Percentiles rank a stretch among this genome's conserved stretches.
These are phyloP conservation scores for Lontra canadensis DNA, from an alignment of 2,113 vertebrate genomes.

Conservation along the genomic window DNA sequence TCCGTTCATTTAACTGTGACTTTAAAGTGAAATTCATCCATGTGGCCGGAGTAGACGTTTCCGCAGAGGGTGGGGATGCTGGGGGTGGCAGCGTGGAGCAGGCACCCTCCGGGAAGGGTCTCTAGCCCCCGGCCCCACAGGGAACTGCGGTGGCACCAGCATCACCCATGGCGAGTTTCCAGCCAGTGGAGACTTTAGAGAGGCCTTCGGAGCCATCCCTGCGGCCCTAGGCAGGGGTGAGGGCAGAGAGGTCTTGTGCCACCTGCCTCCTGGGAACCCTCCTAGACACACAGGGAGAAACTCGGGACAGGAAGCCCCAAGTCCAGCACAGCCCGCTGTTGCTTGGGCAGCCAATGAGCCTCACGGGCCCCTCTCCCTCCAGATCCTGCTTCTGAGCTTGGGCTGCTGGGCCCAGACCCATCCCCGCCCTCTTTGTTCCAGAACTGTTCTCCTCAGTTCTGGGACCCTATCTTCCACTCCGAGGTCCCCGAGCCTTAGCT, in stretches of 20 bases:
- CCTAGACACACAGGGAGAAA: background rate
- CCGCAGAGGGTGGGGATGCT: background rate
- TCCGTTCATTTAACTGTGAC: background rate
- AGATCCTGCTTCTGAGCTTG: background rate
- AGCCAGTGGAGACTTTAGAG: background rate
- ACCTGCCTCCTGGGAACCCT: background rate
- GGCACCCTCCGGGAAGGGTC: too few species aligned
- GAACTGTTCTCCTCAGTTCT: background rate
- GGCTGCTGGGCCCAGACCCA: background rate
- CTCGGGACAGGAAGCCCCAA: rapidly evolving
- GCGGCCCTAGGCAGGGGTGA: background rate
- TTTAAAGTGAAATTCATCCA: background rate
- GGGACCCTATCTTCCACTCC: background rate
- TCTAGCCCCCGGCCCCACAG: background rate
- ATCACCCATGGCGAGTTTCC: background rate
- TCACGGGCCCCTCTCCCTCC: background rate
- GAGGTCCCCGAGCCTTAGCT: background rate
- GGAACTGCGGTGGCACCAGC: background rate
- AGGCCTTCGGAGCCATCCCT: background rate
- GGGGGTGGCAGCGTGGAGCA: background rate
- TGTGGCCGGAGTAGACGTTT: background rate
- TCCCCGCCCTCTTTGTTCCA: background rate
- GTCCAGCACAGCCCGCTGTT: background rate
- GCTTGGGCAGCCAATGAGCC: background rate
- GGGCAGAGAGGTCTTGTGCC: background rate